These are phyloP conservation scores for Molorchus minor DNA, from an alignment of 2,888 invertebrate species.

Conservation along the genomic window DNA sequence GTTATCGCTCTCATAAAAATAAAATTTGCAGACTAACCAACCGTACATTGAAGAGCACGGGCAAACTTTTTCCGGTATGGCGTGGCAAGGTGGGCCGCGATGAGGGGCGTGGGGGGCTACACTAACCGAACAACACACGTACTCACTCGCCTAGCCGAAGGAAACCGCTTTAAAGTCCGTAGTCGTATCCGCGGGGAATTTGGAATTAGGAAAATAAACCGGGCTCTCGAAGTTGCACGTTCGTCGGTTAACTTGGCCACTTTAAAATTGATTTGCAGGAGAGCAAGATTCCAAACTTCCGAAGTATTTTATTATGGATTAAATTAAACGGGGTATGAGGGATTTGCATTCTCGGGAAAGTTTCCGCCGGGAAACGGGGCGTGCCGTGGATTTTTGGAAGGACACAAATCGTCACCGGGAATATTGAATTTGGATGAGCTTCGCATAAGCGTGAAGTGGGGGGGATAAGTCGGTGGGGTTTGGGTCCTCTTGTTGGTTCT, in stretches of 20 bases:
- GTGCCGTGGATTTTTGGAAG: too few relatives aligned
- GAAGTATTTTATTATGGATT: slow-evolving; percentile 31
- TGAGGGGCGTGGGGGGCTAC: slow-evolving; percentile 9
- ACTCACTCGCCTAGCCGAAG: slow-evolving; percentile 19
- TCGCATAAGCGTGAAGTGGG: too few relatives aligned
- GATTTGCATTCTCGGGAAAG: slow-evolving; percentile 27
- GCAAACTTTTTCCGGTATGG: too few relatives aligned
- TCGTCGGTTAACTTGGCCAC: slow-evolving; percentile 28
- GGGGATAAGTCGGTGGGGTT: too few relatives aligned
- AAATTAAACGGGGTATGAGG: slow-evolving; percentile 29
- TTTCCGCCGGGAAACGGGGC: neutral
- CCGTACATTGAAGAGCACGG: too few relatives aligned
- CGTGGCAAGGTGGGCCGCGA: too few relatives aligned
- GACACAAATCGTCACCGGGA: neutral
- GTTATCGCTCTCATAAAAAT: too few relatives aligned
- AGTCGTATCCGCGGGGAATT: slow-evolving; percentile 27
- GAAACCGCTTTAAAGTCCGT: slow-evolving; percentile 29
- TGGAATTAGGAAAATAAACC: slow-evolving; percentile 28
- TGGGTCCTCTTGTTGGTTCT: too few relatives aligned
- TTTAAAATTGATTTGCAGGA: slow-evolving; percentile 33
- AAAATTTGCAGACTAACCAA: too few relatives aligned
- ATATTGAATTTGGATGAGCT: neutral
- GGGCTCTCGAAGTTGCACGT: slow-evolving; percentile 23
- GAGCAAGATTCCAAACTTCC: slow-evolving; percentile 30
- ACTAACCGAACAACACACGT: slow-evolving; percentile 24